A percentile compares a stretch with the other conserved stretches of the same genome.
Evolutionary conservation across 2,113 vertebrate genomes (phyloP).

Genomic region (Crotalus tigris): DNA sequence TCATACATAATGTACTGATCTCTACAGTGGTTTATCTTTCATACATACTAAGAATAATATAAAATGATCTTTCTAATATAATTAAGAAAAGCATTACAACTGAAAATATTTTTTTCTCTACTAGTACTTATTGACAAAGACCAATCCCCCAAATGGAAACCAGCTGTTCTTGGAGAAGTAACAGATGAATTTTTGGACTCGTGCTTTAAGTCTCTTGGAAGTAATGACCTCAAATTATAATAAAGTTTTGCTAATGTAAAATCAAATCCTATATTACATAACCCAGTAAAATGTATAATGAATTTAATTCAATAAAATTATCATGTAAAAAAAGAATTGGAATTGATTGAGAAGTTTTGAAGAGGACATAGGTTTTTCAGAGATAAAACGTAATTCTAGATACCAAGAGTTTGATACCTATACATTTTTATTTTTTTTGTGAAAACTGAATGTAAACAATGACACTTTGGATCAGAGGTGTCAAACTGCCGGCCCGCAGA

Average conservation of each 20-base stretch:
- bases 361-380: conserved; percentile 23
- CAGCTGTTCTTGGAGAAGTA: conserved; percentile 79
- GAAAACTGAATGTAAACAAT: conserved; percentile 2
- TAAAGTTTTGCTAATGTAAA: conserved; percentile 20
- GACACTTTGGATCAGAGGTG: background rate
- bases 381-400: background rate
- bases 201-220: conserved; percentile 83
- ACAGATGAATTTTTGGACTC: conserved; percentile 76
- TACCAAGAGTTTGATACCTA: background rate
- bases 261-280: background rate
- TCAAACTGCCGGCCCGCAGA: too few species aligned
- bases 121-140: conserved; percentile 92
- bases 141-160: conserved; percentile 87
- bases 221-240: conserved; percentile 79
- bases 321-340: conserved; percentile 12
- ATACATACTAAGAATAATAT: rapidly evolving
- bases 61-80: background rate
- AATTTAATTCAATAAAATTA: background rate
- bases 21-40: background rate
- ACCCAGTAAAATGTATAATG: background rate
- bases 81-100: background rate
- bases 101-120: conserved; percentile 30
- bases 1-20: background rate
- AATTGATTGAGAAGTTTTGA: conserved; percentile 28
- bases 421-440: conserved; percentile 11